These are phyloP conservation scores for Herminia tarsipennalis DNA, from an alignment of 2,888 invertebrate genomes.

Conservation along the genomic window DNA sequence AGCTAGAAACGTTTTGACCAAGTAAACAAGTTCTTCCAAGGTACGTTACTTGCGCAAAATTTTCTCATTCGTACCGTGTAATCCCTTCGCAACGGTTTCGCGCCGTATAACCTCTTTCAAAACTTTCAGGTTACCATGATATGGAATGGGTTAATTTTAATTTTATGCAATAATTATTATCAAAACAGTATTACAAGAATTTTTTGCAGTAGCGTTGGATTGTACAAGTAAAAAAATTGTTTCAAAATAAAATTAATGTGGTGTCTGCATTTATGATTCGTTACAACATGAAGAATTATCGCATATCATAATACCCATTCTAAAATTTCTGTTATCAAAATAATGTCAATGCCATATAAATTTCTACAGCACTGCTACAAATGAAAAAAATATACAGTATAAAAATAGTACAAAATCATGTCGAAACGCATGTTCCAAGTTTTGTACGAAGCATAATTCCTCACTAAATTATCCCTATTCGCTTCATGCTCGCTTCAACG, in stretches of 20 bases:
- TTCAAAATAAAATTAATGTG: no score
- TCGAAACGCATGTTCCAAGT: conserved; percentile 55
- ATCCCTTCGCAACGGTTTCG: conserved; percentile 58
- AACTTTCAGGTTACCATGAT: conserved; percentile 42
- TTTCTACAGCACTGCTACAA: no score
- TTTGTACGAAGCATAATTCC: conserved; percentile 71
- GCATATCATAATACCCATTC: no score
- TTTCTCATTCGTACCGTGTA: conserved; percentile 62
- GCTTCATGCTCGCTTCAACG: conserved; percentile 74
- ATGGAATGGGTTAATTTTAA: background rate
- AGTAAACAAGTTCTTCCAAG: conserved; percentile 8
- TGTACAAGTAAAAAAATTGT: no score
- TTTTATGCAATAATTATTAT: no score
- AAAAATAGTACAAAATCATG: conserved; percentile 30
- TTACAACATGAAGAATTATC: no score
- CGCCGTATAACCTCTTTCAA: conserved; percentile 53
- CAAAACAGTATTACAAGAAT: no score
- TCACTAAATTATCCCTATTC: conserved; percentile 77
- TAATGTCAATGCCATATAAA: no score
- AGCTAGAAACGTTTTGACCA: conserved; percentile 12
- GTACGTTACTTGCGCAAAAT: conserved; percentile 47
- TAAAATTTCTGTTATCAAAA: no score
- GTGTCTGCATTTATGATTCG: no score
- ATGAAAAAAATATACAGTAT: background rate
- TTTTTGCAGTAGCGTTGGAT: no score